phyloP scores from a whole-genome alignment of 1,140 invertebrate species.

The Drosophila takahashii region DNA sequence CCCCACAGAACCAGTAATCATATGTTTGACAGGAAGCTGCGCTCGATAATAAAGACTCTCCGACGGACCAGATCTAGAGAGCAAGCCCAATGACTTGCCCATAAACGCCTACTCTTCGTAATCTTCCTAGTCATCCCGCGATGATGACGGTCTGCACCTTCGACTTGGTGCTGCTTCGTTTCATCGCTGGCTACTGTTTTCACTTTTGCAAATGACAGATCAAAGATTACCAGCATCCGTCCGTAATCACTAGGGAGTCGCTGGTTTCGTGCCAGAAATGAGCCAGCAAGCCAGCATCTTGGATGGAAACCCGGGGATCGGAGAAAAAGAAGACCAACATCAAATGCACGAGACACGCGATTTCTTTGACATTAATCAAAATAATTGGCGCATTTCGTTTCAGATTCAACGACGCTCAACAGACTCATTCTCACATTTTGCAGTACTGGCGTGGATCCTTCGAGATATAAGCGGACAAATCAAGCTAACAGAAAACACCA shows the following conservation, averaged over 20 bases:
- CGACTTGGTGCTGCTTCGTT: conserved; percentile 2
- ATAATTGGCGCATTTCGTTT: conserved; percentile 81
- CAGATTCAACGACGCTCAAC: conserved; percentile 70
- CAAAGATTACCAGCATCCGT: conserved; percentile 64
- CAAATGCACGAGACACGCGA: conserved; percentile 77
- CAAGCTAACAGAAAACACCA: conserved; percentile 13
- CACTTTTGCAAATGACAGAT: conserved; percentile 69
- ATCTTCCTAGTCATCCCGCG: conserved; percentile 3
- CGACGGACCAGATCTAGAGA: conserved; percentile 9
- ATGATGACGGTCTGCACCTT: not conserved
- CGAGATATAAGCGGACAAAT: conserved; percentile 26
- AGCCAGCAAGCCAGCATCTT: conserved; percentile 10
- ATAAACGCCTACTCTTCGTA: conserved; percentile 74
- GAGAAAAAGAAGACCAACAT: conserved; percentile 53
- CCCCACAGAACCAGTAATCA: conserved; percentile 58
- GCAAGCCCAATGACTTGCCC: conserved; percentile 32
- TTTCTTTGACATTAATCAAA: conserved; percentile 84
- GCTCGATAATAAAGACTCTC: conserved; percentile 31
- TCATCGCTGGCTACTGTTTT: conserved; percentile 47
- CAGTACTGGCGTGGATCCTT: conserved; percentile 13
- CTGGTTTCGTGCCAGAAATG: conserved; percentile 67
- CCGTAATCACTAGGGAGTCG: conserved; percentile 55
- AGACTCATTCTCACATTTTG: conserved; percentile 75
- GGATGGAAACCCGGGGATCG: conserved; percentile 18
- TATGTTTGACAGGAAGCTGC: conserved; percentile 61